Evolutionary conservation across 2,888 invertebrate genomes (phyloP).

Genomic region (Tanypteryx hageni): DNA sequence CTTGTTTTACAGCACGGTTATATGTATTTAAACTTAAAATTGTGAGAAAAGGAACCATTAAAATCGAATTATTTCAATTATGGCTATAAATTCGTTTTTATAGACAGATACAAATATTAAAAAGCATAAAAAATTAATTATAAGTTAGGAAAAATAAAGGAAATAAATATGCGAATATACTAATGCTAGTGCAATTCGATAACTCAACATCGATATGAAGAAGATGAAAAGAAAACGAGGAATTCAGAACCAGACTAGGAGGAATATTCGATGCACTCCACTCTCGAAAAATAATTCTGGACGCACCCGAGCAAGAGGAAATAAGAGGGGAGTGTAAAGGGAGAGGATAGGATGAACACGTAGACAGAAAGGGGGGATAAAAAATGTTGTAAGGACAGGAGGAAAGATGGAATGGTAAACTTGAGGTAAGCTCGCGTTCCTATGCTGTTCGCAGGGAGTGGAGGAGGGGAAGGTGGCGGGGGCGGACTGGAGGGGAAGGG

Average conservation of each 20-base stretch:
- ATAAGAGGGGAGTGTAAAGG: neutral
- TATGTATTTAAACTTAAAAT: too few species aligned
- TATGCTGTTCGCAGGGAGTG: neutral
- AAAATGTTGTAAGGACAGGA: neutral
- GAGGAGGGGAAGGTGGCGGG: neutral
- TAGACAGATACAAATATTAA: too few species aligned
- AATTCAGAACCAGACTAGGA: neutral
- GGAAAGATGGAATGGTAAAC: slow-evolving; percentile 1
- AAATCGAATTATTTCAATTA: too few species aligned
- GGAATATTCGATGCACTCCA: neutral
- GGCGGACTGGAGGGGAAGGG: neutral
- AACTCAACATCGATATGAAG: neutral
- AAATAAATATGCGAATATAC: too few species aligned
- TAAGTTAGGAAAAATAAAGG: too few species aligned
- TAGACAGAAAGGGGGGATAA: neutral
- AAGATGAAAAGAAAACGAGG: neutral
- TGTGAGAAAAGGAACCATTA: too few species aligned
- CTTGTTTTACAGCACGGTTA: too few species aligned
- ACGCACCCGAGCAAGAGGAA: neutral
- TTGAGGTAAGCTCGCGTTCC: slow-evolving; percentile 25
- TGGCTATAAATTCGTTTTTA: too few species aligned
- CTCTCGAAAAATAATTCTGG: neutral
- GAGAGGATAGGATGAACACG: neutral
- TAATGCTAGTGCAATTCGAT: too few species aligned
- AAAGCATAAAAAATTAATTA: too few species aligned